These are phyloP conservation scores for Scopus umbretta DNA, from an alignment of 2,113 vertebrate genomes.

Conservation along the genomic window DNA sequence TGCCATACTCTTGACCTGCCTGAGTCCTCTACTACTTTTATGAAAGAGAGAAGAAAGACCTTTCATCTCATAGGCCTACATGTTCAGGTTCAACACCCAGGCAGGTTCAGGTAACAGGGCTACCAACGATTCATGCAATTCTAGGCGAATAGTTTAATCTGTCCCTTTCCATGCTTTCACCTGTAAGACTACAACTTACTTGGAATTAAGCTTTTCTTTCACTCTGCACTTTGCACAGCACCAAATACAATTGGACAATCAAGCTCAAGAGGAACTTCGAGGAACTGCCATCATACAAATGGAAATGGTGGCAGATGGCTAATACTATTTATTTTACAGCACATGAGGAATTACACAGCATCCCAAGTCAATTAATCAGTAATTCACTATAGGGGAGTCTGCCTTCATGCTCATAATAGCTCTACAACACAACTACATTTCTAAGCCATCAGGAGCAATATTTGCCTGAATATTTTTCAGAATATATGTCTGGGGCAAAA, in stretches of 20 bases:
- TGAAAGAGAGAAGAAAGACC: background rate
- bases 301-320: background rate
- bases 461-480: background rate
- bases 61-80: background rate
- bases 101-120: background rate
- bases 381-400: background rate
- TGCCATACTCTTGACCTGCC: background rate
- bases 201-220: background rate
- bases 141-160: background rate
- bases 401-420: background rate
- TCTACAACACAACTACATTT: background rate
- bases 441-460: background rate
- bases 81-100: background rate
- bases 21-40: rapidly evolving
- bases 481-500: background rate
- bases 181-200: background rate
- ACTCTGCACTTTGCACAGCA: background rate
- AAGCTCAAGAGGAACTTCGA: background rate
- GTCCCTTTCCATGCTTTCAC: background rate
- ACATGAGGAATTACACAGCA: background rate
- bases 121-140: rapidly evolving
- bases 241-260: background rate
- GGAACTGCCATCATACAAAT: background rate
- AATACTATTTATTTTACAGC: background rate
- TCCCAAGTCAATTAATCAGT: background rate